These are phyloP conservation scores for Mesembrinibis cayennensis DNA, from an alignment of 2,113 vertebrate genomes.

Conservation along the genomic window DNA sequence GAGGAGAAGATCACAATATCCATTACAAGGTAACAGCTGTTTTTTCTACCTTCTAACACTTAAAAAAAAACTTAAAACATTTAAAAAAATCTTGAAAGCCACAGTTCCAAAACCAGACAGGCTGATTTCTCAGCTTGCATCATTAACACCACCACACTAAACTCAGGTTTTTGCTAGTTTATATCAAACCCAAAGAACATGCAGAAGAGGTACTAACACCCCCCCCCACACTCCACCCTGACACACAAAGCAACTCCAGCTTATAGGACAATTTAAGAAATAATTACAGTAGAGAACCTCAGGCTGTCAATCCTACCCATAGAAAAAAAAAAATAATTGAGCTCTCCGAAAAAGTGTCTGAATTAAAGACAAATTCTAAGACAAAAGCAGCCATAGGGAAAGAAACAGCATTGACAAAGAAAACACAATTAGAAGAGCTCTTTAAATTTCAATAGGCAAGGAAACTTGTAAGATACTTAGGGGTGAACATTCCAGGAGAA, in stretches of 20 bases:
- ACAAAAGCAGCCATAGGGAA: background rate
- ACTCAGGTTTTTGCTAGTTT: background rate
- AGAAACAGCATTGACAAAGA: background rate
- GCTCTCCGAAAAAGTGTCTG: background rate
- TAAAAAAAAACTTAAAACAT: background rate
- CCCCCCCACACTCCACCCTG: background rate
- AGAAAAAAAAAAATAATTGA: background rate
- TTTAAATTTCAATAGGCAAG: conserved; percentile 2
- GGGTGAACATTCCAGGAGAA: background rate
- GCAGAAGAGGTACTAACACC: background rate
- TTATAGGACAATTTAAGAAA: background rate
- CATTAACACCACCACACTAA: background rate
- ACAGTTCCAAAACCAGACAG: background rate
- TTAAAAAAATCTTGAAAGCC: background rate
- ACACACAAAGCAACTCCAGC: background rate
- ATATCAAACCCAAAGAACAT: background rate
- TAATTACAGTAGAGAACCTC: background rate
- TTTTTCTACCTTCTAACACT: background rate
- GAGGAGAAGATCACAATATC: background rate
- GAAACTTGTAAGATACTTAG: background rate
- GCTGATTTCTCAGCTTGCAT: background rate
- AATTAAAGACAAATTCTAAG: conserved; percentile 6
- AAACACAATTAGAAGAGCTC: background rate
- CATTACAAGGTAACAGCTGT: background rate
- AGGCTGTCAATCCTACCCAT: background rate